These are phyloP conservation scores for Zingel zingel DNA, from an alignment of 2,113 vertebrate genomes.

Conservation along the genomic window DNA sequence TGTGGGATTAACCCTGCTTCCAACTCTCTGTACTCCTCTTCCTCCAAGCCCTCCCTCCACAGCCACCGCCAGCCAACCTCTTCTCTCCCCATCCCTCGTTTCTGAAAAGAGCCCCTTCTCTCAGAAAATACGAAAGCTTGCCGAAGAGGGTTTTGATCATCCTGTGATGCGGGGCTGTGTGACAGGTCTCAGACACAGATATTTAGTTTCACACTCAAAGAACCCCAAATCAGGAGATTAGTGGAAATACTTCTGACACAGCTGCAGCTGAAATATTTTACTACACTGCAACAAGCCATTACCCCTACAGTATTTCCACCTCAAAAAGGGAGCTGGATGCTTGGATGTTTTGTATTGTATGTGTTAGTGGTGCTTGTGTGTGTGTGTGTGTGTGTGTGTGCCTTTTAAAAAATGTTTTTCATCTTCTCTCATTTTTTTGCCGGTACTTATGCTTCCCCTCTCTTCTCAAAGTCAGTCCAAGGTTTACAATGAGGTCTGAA, in stretches of 20 bases:
- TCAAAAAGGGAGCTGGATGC: slow-evolving; percentile 33
- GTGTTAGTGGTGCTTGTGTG: slow-evolving; percentile 11
- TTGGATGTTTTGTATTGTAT: slow-evolving; percentile 43
- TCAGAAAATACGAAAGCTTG: slow-evolving; percentile 70
- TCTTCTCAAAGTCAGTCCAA: slow-evolving; percentile 55
- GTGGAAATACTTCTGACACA: slow-evolving; percentile 72
- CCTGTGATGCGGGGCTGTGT: slow-evolving; percentile 69
- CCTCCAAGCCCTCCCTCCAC: slow-evolving; percentile 33
- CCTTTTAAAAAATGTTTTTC: slow-evolving; percentile 52
- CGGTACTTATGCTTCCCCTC: slow-evolving; percentile 8
- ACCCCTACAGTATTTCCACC: slow-evolving; percentile 25
- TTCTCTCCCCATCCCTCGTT: slow-evolving; percentile 30
- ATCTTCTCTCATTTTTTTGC: slow-evolving; percentile 56
- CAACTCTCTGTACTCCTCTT: slow-evolving; percentile 60
- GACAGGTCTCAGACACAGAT: slow-evolving; percentile 77
- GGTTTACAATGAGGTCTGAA: slow-evolving; percentile 59
- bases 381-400: neutral
- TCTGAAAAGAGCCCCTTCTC: slow-evolving; percentile 57
- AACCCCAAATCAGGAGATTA: slow-evolving; percentile 70
- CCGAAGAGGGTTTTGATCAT: slow-evolving; percentile 76
- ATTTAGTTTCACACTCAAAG: slow-evolving; percentile 74
- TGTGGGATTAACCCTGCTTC: slow-evolving; percentile 74
- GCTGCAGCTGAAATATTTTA: slow-evolving; percentile 65
- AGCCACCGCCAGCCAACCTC: slow-evolving; percentile 38
- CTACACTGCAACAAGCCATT: slow-evolving; percentile 49